These are phyloP conservation scores for Eunapius fragilis DNA, from an alignment of 37 sponge, comb jelly and placozoan species.

Conservation along the genomic window DNA sequence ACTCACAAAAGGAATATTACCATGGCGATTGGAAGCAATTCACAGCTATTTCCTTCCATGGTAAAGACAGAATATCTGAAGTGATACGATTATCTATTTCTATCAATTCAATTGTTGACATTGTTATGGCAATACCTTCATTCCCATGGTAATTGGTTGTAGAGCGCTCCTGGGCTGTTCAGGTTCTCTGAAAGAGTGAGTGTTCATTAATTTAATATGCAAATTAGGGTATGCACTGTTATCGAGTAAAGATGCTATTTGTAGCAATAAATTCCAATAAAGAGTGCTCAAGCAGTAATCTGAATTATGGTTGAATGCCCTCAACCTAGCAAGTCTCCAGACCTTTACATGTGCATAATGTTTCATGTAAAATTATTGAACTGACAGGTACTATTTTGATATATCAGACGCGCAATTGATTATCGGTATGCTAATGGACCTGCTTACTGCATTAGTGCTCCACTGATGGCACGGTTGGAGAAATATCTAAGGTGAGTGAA, in stretches of 20 bases:
- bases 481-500: not conserved
- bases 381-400: no score
- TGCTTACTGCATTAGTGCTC: conserved; percentile 12
- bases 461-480: conserved; percentile 2
- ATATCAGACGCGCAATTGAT: not conserved
- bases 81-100: not conserved
- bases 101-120: no score
- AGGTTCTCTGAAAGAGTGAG: not conserved
- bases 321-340: no score
- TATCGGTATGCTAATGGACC: conserved; percentile 24
- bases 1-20: conserved; percentile 1
- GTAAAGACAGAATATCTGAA: not conserved
- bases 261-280: no score
- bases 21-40: conserved; percentile 3
- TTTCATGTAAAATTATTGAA: no score
- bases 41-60: not conserved
- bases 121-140: not conserved
- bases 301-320: no score
- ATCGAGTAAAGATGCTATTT: no score
- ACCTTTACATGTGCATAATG: no score
- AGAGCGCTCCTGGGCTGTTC: not conserved
- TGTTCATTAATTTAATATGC: no score
- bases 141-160: not conserved
- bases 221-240: no score
- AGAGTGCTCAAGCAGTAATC: no score